Conservation (phyloP, 2,797 vertebrate species). For the Neostethus bicornis region DNA sequence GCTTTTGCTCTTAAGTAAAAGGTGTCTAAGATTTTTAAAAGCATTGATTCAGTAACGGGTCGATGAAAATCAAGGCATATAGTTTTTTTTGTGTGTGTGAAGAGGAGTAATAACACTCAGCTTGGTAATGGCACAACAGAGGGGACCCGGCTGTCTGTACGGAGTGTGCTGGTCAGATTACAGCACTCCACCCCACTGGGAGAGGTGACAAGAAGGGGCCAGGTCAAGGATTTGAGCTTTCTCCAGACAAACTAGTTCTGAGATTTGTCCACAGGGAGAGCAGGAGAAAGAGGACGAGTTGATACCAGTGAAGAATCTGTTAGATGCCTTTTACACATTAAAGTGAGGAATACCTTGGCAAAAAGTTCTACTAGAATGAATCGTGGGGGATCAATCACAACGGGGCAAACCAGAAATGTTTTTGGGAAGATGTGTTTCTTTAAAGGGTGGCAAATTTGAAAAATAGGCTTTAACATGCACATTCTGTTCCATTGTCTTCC, state of each 20-base stretch:
- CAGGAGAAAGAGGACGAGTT: conserved; percentile 31
- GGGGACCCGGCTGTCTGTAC: conserved; percentile 67
- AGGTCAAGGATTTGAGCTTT: conserved; percentile 76
- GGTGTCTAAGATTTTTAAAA: conserved; percentile 99
- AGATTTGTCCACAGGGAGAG: conserved; percentile 62
- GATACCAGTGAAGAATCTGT: conserved; percentile 61
- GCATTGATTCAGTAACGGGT: conserved; percentile 93
- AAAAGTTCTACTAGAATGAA: conserved; percentile 53
- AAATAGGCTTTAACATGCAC: too few species aligned
- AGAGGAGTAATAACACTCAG: conserved; percentile 90
- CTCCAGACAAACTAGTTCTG: conserved; percentile 43
- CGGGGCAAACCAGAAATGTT: conserved; percentile 47
- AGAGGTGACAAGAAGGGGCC: conserved; percentile 72
- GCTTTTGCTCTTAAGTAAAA: conserved; percentile 99
- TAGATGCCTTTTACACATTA: conserved; percentile 77
- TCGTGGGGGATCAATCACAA: conserved; percentile 47
- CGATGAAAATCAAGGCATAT: conserved; percentile 91
- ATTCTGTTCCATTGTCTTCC: too few species aligned
- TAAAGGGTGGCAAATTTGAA: too few species aligned
- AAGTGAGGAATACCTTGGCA: conserved; percentile 71
- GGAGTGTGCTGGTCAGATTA: conserved; percentile 77
- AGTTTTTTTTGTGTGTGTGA: conserved; percentile 89
- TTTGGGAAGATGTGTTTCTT: conserved; percentile 47
- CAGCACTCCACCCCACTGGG: conserved; percentile 57
- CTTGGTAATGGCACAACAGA: conserved; percentile 86